Evolutionary conservation across 2,797 vertebrate species (phyloP).

Genomic region (Clarias platycephalus): DNA sequence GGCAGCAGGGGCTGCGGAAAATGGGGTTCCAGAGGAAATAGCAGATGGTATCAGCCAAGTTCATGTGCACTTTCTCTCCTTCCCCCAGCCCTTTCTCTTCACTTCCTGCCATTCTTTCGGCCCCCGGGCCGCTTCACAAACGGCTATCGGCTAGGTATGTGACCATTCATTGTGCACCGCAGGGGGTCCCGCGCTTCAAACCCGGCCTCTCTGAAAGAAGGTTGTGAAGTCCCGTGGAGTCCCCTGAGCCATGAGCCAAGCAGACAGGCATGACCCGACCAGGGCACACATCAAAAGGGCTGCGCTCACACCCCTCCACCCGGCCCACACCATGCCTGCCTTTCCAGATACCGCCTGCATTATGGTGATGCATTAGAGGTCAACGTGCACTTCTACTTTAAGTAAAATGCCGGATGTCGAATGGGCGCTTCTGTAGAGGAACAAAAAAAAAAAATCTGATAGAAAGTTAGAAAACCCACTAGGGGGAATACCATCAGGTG

Average conservation of each 20-base stretch:
- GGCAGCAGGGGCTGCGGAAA: slow-evolving; percentile 27
- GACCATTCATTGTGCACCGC: slow-evolving; percentile 65
- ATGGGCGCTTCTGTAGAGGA: slow-evolving; percentile 47
- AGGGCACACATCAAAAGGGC: slow-evolving; percentile 57
- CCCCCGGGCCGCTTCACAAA: slow-evolving; percentile 61
- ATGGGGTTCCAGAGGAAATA: slow-evolving; percentile 52
- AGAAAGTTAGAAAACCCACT: slow-evolving; percentile 34
- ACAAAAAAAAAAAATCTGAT: slow-evolving; percentile 16
- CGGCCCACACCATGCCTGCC: slow-evolving; percentile 40
- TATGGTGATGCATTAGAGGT: slow-evolving; percentile 37
- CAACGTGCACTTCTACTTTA: slow-evolving; percentile 10
- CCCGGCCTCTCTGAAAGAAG: slow-evolving; percentile 54
- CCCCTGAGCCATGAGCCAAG: slow-evolving; percentile 55
- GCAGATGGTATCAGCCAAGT: slow-evolving; percentile 59
- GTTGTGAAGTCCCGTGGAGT: slow-evolving; percentile 51
- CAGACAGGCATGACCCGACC: slow-evolving; percentile 58
- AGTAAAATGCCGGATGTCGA: slow-evolving; percentile 42
- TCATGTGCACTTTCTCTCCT: slow-evolving; percentile 48
- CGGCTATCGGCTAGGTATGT: slow-evolving; percentile 68
- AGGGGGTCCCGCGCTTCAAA: slow-evolving; percentile 70
- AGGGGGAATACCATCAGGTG: slow-evolving; percentile 51
- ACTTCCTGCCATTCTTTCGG: slow-evolving; percentile 58
- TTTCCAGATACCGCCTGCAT: slow-evolving; percentile 22
- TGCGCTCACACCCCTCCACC: slow-evolving; percentile 11
- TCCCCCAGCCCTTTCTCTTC: slow-evolving; percentile 38